phyloP scores from a whole-genome alignment of 2,888 invertebrate species.

The Leptinotarsa peninsularis region DNA sequence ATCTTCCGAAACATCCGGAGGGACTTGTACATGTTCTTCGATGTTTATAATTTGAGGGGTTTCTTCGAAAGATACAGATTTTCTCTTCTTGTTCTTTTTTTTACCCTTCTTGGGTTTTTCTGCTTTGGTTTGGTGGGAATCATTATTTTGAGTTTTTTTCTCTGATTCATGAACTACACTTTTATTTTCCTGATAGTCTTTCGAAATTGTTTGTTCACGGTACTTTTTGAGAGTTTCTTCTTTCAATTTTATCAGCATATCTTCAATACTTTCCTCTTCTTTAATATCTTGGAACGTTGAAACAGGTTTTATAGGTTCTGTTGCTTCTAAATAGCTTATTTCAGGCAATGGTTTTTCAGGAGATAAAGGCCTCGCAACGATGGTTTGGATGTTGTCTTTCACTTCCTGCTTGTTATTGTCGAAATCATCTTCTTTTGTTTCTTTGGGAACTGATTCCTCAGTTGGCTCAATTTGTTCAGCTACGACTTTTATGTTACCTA shows the following conservation, averaged over 20 bases:
- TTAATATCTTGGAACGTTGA: background rate
- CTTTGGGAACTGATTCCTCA: background rate
- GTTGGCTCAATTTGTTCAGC: background rate
- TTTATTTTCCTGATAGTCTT: background rate
- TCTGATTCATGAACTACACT: background rate
- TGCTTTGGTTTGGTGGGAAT: slow-evolving; percentile 10
- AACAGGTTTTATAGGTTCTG: slow-evolving; percentile 10
- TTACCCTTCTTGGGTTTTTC: slow-evolving; percentile 42
- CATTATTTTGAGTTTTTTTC: slow-evolving; percentile 18
- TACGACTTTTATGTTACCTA: background rate
- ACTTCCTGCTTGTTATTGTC: slow-evolving; percentile 7
- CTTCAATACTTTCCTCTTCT: slow-evolving; percentile 13
- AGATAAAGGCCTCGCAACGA: slow-evolving; percentile 36
- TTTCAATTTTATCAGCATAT: slow-evolving; percentile 34
- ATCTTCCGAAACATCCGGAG: slow-evolving; percentile 42
- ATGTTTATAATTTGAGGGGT: slow-evolving; percentile 56
- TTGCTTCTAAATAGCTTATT: slow-evolving; percentile 41
- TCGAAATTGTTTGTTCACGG: slow-evolving; percentile 23
- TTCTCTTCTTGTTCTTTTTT: slow-evolving; percentile 54
- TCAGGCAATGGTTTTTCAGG: slow-evolving; percentile 44
- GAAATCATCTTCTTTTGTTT: background rate
- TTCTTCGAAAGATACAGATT: slow-evolving; percentile 62
- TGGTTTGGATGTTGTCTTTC: slow-evolving; percentile 19
- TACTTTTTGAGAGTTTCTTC: slow-evolving; percentile 40
- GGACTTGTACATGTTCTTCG: slow-evolving; percentile 37